These are phyloP conservation scores for Marisa cornuarietis DNA, from an alignment of 1,140 invertebrate genomes.

Conservation along the genomic window DNA sequence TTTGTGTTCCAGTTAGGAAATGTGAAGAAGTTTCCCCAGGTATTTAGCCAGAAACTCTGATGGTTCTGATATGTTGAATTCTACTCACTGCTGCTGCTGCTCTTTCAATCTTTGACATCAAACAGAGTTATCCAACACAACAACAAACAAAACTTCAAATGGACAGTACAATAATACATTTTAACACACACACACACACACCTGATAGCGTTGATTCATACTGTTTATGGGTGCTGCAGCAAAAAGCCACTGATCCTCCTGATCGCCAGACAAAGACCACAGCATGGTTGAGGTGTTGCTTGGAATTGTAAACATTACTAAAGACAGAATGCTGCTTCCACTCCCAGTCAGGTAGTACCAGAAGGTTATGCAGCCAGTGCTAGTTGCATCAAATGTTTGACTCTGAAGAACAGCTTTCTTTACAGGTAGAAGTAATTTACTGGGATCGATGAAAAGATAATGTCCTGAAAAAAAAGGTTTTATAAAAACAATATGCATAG, in stretches of 20 bases:
- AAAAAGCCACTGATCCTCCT: slow-evolving; percentile 48
- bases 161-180: too few relatives aligned
- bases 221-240: slow-evolving; percentile 38
- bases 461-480: slow-evolving; percentile 52
- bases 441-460: slow-evolving; percentile 46
- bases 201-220: slow-evolving; percentile 11
- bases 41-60: too few relatives aligned
- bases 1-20: too few relatives aligned
- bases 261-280: slow-evolving; percentile 47
- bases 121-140: too few relatives aligned
- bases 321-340: slow-evolving; percentile 6
- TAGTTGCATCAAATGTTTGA: slow-evolving; percentile 43
- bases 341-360: slow-evolving; percentile 80
- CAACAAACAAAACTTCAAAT: too few relatives aligned
- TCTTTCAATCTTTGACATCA: too few relatives aligned
- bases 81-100: too few relatives aligned
- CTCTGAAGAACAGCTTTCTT: slow-evolving; percentile 53
- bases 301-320: slow-evolving; percentile 39
- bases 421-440: slow-evolving; percentile 18
- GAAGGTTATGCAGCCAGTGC: slow-evolving; percentile 66
- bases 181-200: too few relatives aligned
- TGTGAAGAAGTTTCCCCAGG: too few relatives aligned
- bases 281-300: slow-evolving; percentile 8
- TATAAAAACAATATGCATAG: too few relatives aligned
- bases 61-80: too few relatives aligned